Base-by-base conservation (phyloP, 2,888 invertebrate species). In the Tubulanus polymorphus region DNA sequence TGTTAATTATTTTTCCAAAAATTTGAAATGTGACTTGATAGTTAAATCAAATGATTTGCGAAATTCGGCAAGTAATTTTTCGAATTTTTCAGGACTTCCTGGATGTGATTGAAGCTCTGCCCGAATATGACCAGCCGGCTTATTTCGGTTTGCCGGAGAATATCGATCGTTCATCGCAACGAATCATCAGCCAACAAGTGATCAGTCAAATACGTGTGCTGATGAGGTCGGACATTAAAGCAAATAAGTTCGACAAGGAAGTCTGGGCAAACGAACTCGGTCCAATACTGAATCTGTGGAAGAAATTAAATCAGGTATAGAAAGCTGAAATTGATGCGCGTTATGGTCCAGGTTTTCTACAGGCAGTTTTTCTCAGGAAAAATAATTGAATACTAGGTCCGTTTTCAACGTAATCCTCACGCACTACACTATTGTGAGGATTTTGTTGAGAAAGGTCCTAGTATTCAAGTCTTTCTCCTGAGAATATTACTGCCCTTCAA, bases 101-200 rank as follows among this genome's bases (percentile, higher is more conserved):
- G 2, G 82, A 84, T 8, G 80, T 85, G 1, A 83, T 92, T 54
- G 85, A 86, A 51, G 82, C 83, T 28, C 78, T 92, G 46, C 86
- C 89, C 0, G 87, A 88, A 59, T 82, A 83, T 51, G 91, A 93
- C 74, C 81, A 84, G 15, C 89, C 93, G 0, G 82, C 84, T 5
- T 84, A 88, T 68, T 88, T 93, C 69, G 91, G 91, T 2, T 81
- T 95, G 48, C 90, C 95, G 0, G 87, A 87, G 51, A 95, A 94
- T 75, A 90, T 93, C 57, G 87, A 91, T 62, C 82, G 88, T 51
- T 88, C 91, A 8, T 89, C 90, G 85, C 91, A 93, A 76, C 85
- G 86, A 63, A 86, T 85, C 54, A 84, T 86, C 2, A 82, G 83
- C 59, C 68, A 67, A 29, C 71, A 78, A 56, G 85, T 89, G n/a